These are phyloP conservation scores for Gadopsis bispinosus DNA, from an alignment of 2,797 vertebrate species.

Conservation along the genomic window DNA sequence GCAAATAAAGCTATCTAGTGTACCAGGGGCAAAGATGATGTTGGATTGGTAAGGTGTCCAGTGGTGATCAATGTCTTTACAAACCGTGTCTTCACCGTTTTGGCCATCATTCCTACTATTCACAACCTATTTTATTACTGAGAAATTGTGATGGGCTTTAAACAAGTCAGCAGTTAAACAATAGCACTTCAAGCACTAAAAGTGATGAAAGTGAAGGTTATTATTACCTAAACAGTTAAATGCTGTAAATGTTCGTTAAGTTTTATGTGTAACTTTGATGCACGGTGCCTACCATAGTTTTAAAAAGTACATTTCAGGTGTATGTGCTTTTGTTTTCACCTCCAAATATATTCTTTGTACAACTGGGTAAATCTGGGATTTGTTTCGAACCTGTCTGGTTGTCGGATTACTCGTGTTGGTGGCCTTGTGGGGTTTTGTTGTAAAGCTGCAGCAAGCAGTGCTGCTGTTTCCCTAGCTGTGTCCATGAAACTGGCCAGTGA, in stretches of 20 bases:
- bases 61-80: background rate
- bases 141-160: background rate
- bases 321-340: slow-evolving; percentile 23
- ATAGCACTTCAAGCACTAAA: background rate
- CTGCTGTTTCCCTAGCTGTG: background rate
- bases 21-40: background rate
- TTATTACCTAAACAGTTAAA: background rate
- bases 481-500: background rate
- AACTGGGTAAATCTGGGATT: slow-evolving; percentile 28
- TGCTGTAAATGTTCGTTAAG: background rate
- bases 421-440: background rate
- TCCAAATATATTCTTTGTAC: background rate
- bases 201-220: background rate
- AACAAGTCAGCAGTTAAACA: background rate
- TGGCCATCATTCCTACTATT: background rate
- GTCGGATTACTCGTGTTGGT: slow-evolving; percentile 23
- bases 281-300: background rate
- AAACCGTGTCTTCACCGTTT: background rate
- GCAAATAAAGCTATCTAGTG: background rate
- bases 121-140: background rate
- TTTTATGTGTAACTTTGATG: slow-evolving; percentile 12
- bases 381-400: slow-evolving; percentile 28
- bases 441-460: slow-evolving; percentile 11
- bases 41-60: background rate
- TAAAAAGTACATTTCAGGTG: background rate